Base-by-base conservation (phyloP, 53 echinoderm and acorn worm genomes). In the Paracentrotus lividus region DNA sequence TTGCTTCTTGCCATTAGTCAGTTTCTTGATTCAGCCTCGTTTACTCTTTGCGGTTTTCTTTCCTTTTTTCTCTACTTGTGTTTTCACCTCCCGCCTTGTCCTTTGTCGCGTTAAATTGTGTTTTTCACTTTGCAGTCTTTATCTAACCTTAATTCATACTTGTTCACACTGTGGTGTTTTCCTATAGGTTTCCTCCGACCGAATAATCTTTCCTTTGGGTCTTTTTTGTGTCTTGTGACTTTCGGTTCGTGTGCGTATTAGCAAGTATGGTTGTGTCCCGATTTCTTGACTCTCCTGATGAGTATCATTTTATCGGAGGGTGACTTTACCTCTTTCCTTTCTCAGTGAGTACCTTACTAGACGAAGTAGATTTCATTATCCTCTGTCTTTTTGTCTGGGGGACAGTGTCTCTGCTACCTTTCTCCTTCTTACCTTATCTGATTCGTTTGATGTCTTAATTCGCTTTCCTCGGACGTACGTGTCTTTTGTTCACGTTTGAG, bases 51-150 rank as follows among this genome's bases (percentile, higher is more conserved):
- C n/a, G 51, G 77, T 51, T 85, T 85, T 49, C 49, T n/a, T 31
- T 20, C 2, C 66, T n/a, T 68, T 92, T 88, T 68, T 86, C 53
- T 85, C 92, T 42, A 42, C 56, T 57, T 86, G n/a, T 88, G n/a
- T 64, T 60, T 75, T 86, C 88, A 34, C 18, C 18, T 90, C 90
- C 90, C 34, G 89, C 52, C 44, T 96, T 94, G 12, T 94, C 94
- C 78, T 93, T 92, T 77, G 94, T 93, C 1, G 85, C 20, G 68
- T 94, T n/a, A n/a, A n/a, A n/a, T 93, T 53, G 94, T 96, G 3
- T 68, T 72, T 87, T 94, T 94, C 24, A 85, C 64, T 31, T 85
- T 96, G 18, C 93, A 89, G 43, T 16, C 43, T 93, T 87, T 93
- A 29, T n/a, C n/a, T n/a, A n/a, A n/a, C n/a, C n/a, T n/a, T n/a